Evolutionary conservation across 2,888 invertebrate species (phyloP).

Genomic region (Luperina nickerlii): DNA sequence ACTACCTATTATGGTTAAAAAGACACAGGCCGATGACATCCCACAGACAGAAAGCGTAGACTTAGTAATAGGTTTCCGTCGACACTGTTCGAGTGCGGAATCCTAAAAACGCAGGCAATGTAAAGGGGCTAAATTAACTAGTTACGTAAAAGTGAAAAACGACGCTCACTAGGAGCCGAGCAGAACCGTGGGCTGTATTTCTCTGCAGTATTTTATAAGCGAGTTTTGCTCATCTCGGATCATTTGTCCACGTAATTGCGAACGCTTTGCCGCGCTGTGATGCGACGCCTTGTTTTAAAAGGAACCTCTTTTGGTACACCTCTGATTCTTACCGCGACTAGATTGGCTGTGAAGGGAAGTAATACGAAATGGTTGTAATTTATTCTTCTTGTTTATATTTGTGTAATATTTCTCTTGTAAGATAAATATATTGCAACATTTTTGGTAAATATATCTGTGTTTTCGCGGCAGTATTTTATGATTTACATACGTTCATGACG

Average conservation of each 20-base stretch:
- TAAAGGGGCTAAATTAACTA: conserved; percentile 64
- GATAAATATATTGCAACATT: conserved; percentile 29
- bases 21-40: too few species aligned
- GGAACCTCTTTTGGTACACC: conserved; percentile 67
- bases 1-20: background rate
- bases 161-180: conserved; percentile 35
- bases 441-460: conserved; percentile 17
- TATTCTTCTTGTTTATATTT: conserved; percentile 45
- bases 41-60: too few species aligned
- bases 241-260: conserved; percentile 78
- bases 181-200: conserved; percentile 55
- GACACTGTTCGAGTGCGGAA: background rate
- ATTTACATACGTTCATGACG: conserved; percentile 56
- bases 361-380: conserved; percentile 61
- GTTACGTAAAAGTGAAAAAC: conserved; percentile 68
- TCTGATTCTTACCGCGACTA: conserved; percentile 45
- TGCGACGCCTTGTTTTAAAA: conserved; percentile 72
- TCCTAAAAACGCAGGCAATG: conserved; percentile 30
- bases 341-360: conserved; percentile 57
- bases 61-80: background rate
- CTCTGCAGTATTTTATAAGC: conserved; percentile 67
- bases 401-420: conserved; percentile 32
- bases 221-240: conserved; percentile 70
- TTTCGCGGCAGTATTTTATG: conserved; percentile 38
- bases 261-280: conserved; percentile 68